Base-by-base conservation (phyloP, 2,113 vertebrate genomes). In the Sialia sialis region DNA sequence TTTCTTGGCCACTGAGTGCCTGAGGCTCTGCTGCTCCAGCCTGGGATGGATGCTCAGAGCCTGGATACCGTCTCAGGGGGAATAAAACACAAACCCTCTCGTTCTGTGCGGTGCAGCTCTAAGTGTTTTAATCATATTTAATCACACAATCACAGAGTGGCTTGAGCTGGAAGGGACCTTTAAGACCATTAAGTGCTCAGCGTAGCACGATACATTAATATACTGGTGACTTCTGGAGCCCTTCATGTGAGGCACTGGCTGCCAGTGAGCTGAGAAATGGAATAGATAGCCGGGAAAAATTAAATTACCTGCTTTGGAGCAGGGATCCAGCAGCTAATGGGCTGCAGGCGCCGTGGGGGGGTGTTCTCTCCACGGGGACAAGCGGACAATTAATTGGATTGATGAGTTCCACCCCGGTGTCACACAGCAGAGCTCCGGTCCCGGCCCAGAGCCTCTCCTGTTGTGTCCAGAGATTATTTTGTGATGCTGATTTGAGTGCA, bases 241-340 rank as follows among this genome's bases (percentile, higher is more conserved):
- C 38, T 11, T 84, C 54, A 16, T 76, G 90, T 16, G 43, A 62
- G 55, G 41, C 64, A 7, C 27, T 3, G 69, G 29, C 89, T 63
- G 13, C 59, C 62, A 75, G 59, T 41, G 69, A 56, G 64, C 84
- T 72, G 92, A 46, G 82, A 52, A 81, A 81, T 91, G 29, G 78
- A 82, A 77, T 1, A 43, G 79, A 54, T 81, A 82, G 59, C 66
- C 23, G 0, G 34, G 87, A 6, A 34, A 85, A 93, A 87, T 84
- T 34, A 18, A 91, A 84, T 90, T 82, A 27, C 81, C 81, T 58
- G 73, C 19, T 34, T 3, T 29, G 64, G 81, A 54, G 54, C 3
- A 0, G 44, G 41, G 36, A 21, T 5, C 11, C 64, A 1, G 55
- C 67, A 41, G 90, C 55, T 43, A 5, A 52, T 4, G 58, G 80